Evolutionary conservation across 1,140 invertebrate species (phyloP).

Genomic region (Belonocnema kinseyi): DNA sequence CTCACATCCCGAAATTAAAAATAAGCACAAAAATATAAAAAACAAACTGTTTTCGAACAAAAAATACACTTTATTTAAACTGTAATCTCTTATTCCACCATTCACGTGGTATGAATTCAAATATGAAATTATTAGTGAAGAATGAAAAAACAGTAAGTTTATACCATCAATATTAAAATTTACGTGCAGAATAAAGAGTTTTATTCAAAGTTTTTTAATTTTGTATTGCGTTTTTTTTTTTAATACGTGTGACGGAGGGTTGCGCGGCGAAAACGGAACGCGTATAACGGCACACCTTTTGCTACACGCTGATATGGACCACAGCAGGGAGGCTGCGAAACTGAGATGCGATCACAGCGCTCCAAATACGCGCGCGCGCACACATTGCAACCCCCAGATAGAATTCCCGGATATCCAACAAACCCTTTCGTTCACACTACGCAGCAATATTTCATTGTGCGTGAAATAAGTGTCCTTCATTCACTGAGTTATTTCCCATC

Average conservation of each 20-base stretch:
- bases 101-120: too few species aligned
- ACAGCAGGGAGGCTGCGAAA: conserved; percentile 73
- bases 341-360: conserved; percentile 70
- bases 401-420: conserved; percentile 48
- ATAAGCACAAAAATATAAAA: too few species aligned
- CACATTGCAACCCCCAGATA: conserved; percentile 42
- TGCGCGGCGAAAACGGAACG: conserved; percentile 34
- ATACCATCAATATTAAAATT: not conserved
- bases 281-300: conserved; percentile 61
- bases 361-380: conserved; percentile 66
- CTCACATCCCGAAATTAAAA: too few species aligned
- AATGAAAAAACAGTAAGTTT: too few species aligned
- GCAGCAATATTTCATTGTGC: conserved; percentile 44
- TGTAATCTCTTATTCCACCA: too few species aligned
- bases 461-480: conserved; percentile 26
- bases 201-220: not conserved
- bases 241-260: not conserved
- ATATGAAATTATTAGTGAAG: too few species aligned
- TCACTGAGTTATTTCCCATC: not conserved
- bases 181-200: not conserved
- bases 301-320: conserved; percentile 65
- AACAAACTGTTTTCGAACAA: too few species aligned
- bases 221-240: not conserved
- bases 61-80: too few species aligned
- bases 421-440: conserved; percentile 40